These are phyloP conservation scores for Tauraco erythrolophus DNA, from an alignment of 2,113 vertebrate species.

Conservation along the genomic window DNA sequence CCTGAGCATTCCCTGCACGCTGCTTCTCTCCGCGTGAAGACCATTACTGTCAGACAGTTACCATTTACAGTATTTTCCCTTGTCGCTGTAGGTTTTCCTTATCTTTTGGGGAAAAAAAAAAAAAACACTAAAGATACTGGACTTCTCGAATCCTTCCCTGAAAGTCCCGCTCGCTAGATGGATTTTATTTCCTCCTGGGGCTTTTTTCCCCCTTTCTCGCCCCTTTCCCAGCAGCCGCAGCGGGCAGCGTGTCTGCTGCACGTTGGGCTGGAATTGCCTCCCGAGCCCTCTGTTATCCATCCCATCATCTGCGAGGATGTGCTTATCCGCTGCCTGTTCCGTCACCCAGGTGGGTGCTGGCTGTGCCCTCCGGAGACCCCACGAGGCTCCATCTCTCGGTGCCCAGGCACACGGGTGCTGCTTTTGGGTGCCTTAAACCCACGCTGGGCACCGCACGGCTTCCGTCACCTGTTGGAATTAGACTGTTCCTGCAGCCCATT, in stretches of 20 bases:
- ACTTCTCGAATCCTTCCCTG: neutral
- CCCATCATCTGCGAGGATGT: neutral
- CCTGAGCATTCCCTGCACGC: accelerated
- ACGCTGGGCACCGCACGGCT: neutral
- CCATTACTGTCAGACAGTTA: accelerated
- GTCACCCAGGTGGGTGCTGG: neutral
- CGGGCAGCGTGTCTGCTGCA: neutral
- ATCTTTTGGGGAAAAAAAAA: neutral
- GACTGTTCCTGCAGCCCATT: neutral
- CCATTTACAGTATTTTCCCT: accelerated
- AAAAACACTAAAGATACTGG: accelerated
- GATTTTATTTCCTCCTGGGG: neutral
- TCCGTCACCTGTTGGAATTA: accelerated
- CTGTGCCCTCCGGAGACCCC: neutral
- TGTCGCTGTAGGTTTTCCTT: neutral
- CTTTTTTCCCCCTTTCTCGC: neutral
- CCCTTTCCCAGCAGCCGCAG: accelerated
- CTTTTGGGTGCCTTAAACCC: neutral
- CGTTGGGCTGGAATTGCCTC: neutral
- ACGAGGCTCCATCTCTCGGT: accelerated
- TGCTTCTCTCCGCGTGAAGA: accelerated
- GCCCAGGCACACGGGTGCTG: accelerated
- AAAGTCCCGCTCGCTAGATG: neutral
- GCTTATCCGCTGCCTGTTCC: neutral
- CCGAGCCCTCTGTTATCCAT: accelerated